A percentile compares a stretch with the other conserved stretches of the same genome.
phyloP scores from a whole-genome alignment of 2,113 vertebrate species.

The Hippocampus barbouri region DNA sequence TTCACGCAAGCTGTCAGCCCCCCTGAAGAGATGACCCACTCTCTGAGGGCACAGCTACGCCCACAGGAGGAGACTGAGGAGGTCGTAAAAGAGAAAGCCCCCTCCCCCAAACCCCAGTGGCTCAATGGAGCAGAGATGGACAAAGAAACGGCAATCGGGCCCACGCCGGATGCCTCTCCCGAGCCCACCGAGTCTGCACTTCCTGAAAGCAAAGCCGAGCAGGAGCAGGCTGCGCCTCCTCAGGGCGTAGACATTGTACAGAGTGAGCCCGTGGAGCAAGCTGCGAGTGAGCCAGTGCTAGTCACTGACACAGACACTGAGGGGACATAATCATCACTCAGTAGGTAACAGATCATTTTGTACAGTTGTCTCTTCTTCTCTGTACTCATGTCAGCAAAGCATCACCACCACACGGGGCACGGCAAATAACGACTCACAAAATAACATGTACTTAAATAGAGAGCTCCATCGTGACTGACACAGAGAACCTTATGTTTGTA shows the following conservation, averaged over 20 bases:
- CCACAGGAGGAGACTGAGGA: slow-evolving; percentile 40
- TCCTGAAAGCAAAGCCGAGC: slow-evolving; percentile 57
- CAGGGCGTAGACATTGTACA: slow-evolving; percentile 86
- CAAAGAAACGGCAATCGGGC: slow-evolving; percentile 58
- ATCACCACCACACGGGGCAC: slow-evolving; percentile 89
- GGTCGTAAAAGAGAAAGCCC: slow-evolving; percentile 28
- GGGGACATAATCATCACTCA: slow-evolving; percentile 99
- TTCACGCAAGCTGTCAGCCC: slow-evolving; percentile 78
- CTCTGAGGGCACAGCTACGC: slow-evolving; percentile 71
- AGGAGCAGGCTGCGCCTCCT: slow-evolving; percentile 75
- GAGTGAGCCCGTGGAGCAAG: slow-evolving; percentile 88
- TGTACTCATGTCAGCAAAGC: slow-evolving; percentile 91
- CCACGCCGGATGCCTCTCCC: slow-evolving; percentile 33
- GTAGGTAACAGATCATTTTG: slow-evolving; percentile 99
- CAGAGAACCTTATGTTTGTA: slow-evolving; percentile 83
- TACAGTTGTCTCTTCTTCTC: slow-evolving; percentile 97
- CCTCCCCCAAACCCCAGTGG: slow-evolving; percentile 65
- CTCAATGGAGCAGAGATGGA: slow-evolving; percentile 85
- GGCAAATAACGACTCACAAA: slow-evolving; percentile 78
- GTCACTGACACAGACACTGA: slow-evolving; percentile 98
- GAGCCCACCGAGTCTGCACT: slow-evolving; percentile 33
- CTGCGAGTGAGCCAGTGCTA: slow-evolving; percentile 97
- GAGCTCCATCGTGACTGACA: slow-evolving; percentile 86
- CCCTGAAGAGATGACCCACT: slow-evolving; percentile 76
- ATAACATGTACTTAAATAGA: slow-evolving; percentile 96